Base-by-base conservation (phyloP, 2,113 vertebrate genomes). In the Emydura subglobosa region DNA sequence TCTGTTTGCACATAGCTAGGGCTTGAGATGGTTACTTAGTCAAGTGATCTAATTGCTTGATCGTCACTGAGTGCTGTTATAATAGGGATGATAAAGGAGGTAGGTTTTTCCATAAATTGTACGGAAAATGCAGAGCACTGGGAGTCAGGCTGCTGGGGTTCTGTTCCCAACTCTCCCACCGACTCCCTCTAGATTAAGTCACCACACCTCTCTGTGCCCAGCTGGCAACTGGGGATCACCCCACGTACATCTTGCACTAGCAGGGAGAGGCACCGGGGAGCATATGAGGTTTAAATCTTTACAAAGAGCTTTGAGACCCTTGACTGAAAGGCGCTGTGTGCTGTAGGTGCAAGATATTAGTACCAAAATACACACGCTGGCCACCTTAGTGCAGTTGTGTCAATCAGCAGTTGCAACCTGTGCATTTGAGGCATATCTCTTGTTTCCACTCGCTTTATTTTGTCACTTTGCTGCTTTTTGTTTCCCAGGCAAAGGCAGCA, bases 371-470 rank as follows among this genome's bases (percentile, higher is more conserved):
- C 72, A 88, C 83, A 39, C 24, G 55, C 79, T 29, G 4, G 0
- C n/a, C 82, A 65, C 53, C 72, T 79, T 79, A 34, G 79, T 74
- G 49, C 82, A 31, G 57, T 81, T 90, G 34, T 93, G 53, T 78
- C 83, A 91, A 55, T 87, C 27, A 72, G n/a, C 53, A 21, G 24
- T 10, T 86, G 6, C 53, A 93, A n/a, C 65, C 74, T 86, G 90
- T 91, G 85, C 76, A 34, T 86, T 90, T 85, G 84, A 88, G 3
- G 5, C 19, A 4, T 4, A 12, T 0, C 2, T 29, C 59, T 78
- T 39, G 25, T 94, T 91, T 94, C 39, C 54, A 87, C 1, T 6
- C 54, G 31, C 59, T 96, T 94, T 87, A 54, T 91, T 92, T 94
- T n/a, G 81, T 25, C 49, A 65, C 29, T 61, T 16, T 72, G 29